Conservation (phyloP, 2,797 vertebrate species). For the Adelosebastes latens region DNA sequence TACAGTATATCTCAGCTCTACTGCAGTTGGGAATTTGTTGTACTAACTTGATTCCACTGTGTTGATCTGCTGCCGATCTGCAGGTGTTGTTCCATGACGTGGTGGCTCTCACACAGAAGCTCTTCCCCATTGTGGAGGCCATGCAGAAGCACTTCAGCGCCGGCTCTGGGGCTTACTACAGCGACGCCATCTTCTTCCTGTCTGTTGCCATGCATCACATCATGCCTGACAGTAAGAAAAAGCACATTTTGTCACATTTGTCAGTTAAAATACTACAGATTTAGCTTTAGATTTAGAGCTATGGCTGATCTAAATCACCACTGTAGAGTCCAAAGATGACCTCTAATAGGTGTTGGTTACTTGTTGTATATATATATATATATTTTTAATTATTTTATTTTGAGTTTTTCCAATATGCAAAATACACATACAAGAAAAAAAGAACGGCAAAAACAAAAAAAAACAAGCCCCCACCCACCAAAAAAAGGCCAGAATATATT, state of each 20-base stretch:
- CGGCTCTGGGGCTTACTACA: constrained; percentile 94
- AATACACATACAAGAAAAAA: background rate
- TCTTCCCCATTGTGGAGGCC: constrained; percentile 92
- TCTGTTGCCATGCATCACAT: constrained; percentile 96
- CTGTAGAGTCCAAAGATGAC: background rate
- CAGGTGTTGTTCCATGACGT: constrained; percentile 95
- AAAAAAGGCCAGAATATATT: background rate
- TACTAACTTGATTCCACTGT: background rate
- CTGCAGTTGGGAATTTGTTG: background rate
- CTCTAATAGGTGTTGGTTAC: background rate
- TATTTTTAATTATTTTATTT: background rate
- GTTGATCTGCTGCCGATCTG: background rate
- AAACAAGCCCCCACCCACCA: background rate
- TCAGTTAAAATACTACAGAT: background rate
- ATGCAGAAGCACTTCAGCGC: constrained; percentile 99
- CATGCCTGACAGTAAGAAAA: constrained; percentile 91
- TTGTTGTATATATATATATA: background rate
- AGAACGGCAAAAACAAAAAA: background rate
- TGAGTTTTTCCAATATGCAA: background rate
- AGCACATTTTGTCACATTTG: background rate
- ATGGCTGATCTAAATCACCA: background rate
- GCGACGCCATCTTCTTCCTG: constrained; percentile 97
- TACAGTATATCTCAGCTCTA: background rate
- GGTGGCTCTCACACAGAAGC: constrained; percentile 87
- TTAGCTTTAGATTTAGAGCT: background rate